Evolutionary conservation across 2,888 invertebrate genomes (phyloP), one percentile per base, ranked within the genome.

Genomic region (Scaptomyza cyrtandrae): DNA sequence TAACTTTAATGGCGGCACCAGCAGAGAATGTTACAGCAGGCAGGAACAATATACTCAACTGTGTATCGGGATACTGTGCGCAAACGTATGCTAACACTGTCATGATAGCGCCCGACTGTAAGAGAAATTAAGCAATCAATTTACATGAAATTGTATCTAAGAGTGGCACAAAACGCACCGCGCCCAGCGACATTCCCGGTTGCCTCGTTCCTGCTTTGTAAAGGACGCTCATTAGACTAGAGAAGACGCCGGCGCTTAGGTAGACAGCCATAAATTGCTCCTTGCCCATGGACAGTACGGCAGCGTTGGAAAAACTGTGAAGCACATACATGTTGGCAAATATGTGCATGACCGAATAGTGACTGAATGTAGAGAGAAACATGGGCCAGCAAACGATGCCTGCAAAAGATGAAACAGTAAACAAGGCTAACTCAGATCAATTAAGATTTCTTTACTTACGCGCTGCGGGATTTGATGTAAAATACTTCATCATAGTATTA

Each of bases 301-400:
- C 95, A 41, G 89, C 87, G 60, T 89, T 89, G 3, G 90, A 86
- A 90, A 98, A 98, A 90, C 96, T 97, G 91, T 97, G 96, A 29
- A 99, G 93, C 44, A 98, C 99, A 93, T 97, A 98, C 99, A 99
- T 99, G 92, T 99, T 99, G 57, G 96, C 95, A 79, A 95, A 95
- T 66, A 99, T 94, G 93, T 99, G 99, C 73, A 97, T 93, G 39
- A 95, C 92, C 1, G 96, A 96, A 88, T 96, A 96, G 91, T 99
- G 99, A 88, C 98, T 99, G 92, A 99, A 99, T 35, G 96, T 96
- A n/a, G 98, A 98, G 5, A 98, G 93, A 54, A 98, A 90, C 98
- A 99, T 98, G 4, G 99, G 97, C 92, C 95, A 94, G 91, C 97
- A 97, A 52, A 95, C 93, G 73, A 94, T 94, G 89, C 93, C 96